Evolutionary conservation across 1,140 invertebrate genomes (phyloP), one percentile per base, ranked within the genome.

Genomic region (Drosophila navojoa): DNA sequence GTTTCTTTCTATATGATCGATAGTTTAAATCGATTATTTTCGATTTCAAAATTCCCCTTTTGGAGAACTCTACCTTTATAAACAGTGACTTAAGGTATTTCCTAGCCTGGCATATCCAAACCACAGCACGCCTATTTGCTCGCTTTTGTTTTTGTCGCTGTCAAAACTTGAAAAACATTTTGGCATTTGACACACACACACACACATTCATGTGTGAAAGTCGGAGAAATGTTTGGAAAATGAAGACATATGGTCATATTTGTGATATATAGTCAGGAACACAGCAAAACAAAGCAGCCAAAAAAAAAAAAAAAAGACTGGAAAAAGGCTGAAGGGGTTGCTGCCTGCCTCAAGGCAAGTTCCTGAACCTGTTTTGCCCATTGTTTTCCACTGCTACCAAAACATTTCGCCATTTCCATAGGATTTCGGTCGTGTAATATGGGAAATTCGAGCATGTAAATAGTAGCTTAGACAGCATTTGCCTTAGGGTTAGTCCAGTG

Each of bases 171-270:
- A 47, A 67, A 15, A 62, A 59, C 32, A 74, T 68, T 73, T 35
- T 74, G 75, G 80, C 81, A 61, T 84, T 70, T 73, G 76, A 84
- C 79, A 81, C 73, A 73, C 72, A 61, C 61, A 4, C 32, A 0
- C 27, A 29, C 27, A 16, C 7, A 32, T 29, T 29, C 9, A 32
- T 9, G 32, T 32, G 50, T 57, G 57, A 29, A 67, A 47, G 70
- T 75, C 40, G 57, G 59, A 13, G 53, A 71, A 71, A 77, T 57
- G 55, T 35, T 35, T 9, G n/a, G 32, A 67, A 77, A 77, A 86
- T 79, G 9, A 72, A 87, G 79, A 79, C 82, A 86, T 73, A 86
- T 86, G 82, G 69, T 32, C 38, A 49, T n/a, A 66, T 40, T 55
- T 62, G 54, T 59, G 52, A 27, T 32, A 29, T n/a, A 15, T 29